Evolutionary conservation across 2,113 vertebrate species (phyloP).

Genomic region (Nymphicus hollandicus): DNA sequence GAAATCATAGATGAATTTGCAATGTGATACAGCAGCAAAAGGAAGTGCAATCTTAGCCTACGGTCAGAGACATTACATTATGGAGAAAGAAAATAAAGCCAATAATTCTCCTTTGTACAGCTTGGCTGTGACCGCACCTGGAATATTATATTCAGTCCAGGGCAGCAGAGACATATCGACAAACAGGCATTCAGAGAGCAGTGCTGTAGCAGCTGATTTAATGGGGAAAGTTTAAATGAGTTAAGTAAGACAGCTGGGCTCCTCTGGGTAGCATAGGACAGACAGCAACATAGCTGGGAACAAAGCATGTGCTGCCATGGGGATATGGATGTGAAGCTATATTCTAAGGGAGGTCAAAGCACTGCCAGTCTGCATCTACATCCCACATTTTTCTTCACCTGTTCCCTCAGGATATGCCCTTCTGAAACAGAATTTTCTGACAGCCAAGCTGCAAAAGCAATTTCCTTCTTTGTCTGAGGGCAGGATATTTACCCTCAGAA

Average conservation of each 20-base stretch:
- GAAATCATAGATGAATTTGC: slow-evolving; percentile 4
- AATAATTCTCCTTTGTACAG: slow-evolving; percentile 3
- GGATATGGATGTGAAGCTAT: neutral
- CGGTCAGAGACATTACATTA: neutral
- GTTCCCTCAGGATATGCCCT: neutral
- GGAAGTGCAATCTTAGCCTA: neutral
- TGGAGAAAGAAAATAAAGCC: neutral
- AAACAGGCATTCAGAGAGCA: neutral
- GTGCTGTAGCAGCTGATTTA: neutral
- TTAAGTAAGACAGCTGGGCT: neutral
- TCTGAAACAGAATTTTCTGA: neutral
- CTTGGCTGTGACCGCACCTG: slow-evolving; percentile 6
- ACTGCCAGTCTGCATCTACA: neutral
- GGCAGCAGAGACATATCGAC: neutral
- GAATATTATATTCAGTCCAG: neutral
- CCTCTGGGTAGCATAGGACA: neutral
- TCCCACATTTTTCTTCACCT: neutral
- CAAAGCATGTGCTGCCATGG: fast-evolving
- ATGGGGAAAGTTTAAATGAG: neutral
- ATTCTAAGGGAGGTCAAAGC: neutral
- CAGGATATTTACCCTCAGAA: neutral
- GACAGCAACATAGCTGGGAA: neutral
- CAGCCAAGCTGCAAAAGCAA: neutral
- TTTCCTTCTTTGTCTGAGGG: neutral
- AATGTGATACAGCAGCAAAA: neutral